Conservation (phyloP, 2,113 vertebrate genomes). For the Camelus bactrianus region DNA sequence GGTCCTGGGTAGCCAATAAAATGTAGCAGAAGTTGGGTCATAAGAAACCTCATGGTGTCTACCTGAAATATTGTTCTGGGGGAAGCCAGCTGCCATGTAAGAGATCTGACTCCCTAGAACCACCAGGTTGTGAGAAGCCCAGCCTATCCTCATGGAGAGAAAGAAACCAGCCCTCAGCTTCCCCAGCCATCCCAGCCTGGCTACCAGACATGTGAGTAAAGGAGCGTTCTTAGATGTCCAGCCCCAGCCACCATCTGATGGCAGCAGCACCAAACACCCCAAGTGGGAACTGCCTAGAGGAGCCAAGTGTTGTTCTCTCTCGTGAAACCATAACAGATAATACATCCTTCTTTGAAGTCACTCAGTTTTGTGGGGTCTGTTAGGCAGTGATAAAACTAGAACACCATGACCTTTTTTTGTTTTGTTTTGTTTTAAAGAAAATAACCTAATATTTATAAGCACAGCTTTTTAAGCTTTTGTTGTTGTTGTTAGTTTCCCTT, state of each 20-base stretch:
- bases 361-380: not conserved
- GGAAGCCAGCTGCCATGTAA: not conserved
- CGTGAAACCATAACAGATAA: not conserved
- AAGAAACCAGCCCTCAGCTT: not conserved
- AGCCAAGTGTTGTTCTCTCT: not conserved
- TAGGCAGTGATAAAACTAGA: not conserved
- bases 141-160: not conserved
- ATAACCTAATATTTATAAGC: conserved; percentile 32
- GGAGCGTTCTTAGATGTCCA: not conserved
- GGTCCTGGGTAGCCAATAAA: not conserved
- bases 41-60: not conserved
- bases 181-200: not conserved
- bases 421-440: conserved; percentile 14
- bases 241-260: not conserved
- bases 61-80: not conserved
- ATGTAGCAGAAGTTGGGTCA: not conserved
- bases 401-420: not conserved
- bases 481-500: not conserved
- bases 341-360: not conserved
- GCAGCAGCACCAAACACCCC: not conserved
- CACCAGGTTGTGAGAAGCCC: not conserved
- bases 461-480: not conserved
- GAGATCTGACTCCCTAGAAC: not conserved
- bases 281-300: not conserved
- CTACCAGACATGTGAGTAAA: not conserved